Base-by-base conservation (phyloP, 2,888 invertebrate species). In the Calameuta pallipes region DNA sequence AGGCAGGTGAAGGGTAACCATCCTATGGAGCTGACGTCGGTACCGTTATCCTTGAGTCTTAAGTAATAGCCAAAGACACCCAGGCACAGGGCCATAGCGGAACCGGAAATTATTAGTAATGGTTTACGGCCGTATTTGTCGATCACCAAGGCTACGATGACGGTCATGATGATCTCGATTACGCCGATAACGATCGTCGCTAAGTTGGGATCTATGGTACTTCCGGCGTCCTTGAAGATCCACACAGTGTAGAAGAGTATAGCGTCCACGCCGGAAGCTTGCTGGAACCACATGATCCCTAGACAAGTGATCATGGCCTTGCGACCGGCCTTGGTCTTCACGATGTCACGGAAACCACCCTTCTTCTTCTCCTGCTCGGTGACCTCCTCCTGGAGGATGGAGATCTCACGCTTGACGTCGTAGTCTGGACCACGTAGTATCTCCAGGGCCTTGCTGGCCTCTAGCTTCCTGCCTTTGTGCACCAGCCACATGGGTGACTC, bases 271-370 rank as follows among this genome's bases (percentile, higher is more conserved):
- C 93, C 93, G 36, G 92, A 92, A 83, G 91, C 90, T 82, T 93
- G 92, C 82, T 93, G 92, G 80, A 92, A 92, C 82, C 93, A 92
- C 93, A 94, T 93, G 68, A 94, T 90, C n/a, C 92, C 92, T 3
- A 92, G 80, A 78, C 91, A 89, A 56, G 92, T 91, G 3, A 88
- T 81, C 31, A 94, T 85, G 0, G 94, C 94, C 77, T 91, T 92
- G 41, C 33, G 79, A 0, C 90, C 90, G 0, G 88, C 87, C 73
- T 84, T 84, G 11, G 90, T 90, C 1, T 87, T 85, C 2, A 87
- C 75, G 71, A 90, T 79, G 75, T 90, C 90, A 15, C 86, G 81
- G 4, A 90, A 76, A 9, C 90, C 90, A 4, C 90, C 90, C 70
- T 85, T 84, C 23, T 87, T 87, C 70, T 83, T 85, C 73, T 85